Conservation (phyloP, 2,113 vertebrate genomes). For the Struthidea cinerea region DNA sequence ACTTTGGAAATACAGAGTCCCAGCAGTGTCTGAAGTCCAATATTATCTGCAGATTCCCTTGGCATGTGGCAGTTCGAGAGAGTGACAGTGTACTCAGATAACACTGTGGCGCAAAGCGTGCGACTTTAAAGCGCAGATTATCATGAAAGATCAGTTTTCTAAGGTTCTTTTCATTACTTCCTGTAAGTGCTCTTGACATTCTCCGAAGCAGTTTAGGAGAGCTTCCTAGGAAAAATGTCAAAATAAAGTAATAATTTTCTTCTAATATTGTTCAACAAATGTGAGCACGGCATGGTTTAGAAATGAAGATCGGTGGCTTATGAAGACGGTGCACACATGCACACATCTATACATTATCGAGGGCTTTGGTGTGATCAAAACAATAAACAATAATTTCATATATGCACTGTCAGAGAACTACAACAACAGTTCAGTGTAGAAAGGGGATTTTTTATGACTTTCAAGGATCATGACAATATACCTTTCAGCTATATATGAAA, state of each 20-base stretch:
- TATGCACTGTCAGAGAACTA: neutral
- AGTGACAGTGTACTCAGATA: neutral
- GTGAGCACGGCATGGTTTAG: neutral
- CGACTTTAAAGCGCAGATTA: neutral
- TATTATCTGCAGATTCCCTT: neutral
- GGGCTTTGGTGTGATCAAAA: neutral
- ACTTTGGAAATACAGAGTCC: neutral
- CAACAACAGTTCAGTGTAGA: neutral
- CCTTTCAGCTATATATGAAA: neutral
- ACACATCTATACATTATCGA: neutral
- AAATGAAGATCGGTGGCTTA: neutral
- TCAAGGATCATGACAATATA: neutral
- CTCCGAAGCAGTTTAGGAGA: constrained; percentile 12
- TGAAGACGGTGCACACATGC: fast-evolving
- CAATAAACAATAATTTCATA: neutral
- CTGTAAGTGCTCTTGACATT: constrained; percentile 42
- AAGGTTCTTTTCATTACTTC: constrained; percentile 38
- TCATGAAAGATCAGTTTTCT: constrained; percentile 3
- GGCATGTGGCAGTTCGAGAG: neutral
- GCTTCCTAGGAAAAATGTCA: constrained; percentile 27
- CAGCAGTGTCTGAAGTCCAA: neutral
- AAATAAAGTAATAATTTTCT: constrained; percentile 32
- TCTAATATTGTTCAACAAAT: neutral
- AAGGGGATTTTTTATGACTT: neutral
- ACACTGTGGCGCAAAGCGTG: neutral